Base-by-base conservation (phyloP, 2,888 invertebrate genomes). In the Hypercompe scribonia region DNA sequence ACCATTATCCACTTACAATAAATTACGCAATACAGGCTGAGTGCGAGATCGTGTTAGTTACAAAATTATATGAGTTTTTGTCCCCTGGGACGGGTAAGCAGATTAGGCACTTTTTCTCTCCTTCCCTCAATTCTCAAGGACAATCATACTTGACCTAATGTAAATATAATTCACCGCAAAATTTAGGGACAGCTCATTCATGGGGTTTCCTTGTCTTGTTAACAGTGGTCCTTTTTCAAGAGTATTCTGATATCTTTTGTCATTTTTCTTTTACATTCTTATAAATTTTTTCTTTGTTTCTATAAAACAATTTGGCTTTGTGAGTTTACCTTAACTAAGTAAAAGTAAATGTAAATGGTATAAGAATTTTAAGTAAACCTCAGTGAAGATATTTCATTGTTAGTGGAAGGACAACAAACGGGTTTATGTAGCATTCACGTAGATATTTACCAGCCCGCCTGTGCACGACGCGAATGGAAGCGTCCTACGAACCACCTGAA, bases 111-210 rank as follows among this genome's bases (percentile, higher is more conserved):
- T 81, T 84, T 84, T 80, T 76, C 69, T 73, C 74, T 74, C 70
- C 71, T 71, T 71, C 78, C 79, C 77, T 79, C 76, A 69, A 75
- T 82, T 80, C 81, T 77, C 78, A 80, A 80, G 82, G 77, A 83
- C 83, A 82, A 83, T 87, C 72, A 81, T 79, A 84, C 86, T 86
- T 85, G 85, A 82, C 86, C 81, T 85, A 83, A 87, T 86, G 80
- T 86, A 78, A 84, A 83, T 82, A 84, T 78, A 83, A 81, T 81
- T 82, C 75, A 77, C 79, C 75, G 74, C 75, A 80, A 81, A 81
- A 80, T 80, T 86, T 78, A 75, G 78, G 80, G 84, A 81, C 70
- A 81, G 36, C 70, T 71, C 73, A 76, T 75, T 80, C 77, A 78
- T 86, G 81, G 78, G 77, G 74, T 81, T 74, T 79, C 78, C 79